A percentile compares a stretch with the other conserved stretches of the same genome.
Conservation (phyloP, 2,797 vertebrate genomes). For the Champsocephalus gunnari region DNA sequence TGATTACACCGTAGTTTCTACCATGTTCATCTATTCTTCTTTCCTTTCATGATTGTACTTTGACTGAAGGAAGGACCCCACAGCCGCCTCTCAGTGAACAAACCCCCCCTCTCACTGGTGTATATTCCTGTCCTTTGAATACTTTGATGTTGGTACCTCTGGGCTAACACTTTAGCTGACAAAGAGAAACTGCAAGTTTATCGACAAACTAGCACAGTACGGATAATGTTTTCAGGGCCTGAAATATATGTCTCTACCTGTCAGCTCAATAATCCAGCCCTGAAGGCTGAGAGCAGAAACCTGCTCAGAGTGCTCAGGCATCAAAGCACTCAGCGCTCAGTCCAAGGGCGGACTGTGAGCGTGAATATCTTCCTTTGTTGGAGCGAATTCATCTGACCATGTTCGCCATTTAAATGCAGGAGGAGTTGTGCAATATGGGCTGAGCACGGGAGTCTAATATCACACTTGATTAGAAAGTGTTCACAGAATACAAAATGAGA, state of each 20-base stretch:
- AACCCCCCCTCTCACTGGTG: conserved; percentile 2
- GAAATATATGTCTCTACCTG: conserved; percentile 17
- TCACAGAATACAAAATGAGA: conserved; percentile 23
- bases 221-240: conserved; percentile 6
- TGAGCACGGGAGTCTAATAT: conserved; percentile 4
- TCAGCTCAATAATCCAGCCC: conserved; percentile 30
- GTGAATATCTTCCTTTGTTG: background rate
- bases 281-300: conserved; percentile 27
- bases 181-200: conserved; percentile 21
- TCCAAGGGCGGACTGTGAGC: background rate
- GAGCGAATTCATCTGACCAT: background rate
- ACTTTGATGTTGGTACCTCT: background rate
- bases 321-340: background rate
- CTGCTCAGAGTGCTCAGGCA: conserved; percentile 15
- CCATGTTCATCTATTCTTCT: background rate
- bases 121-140: conserved; percentile 9
- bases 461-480: conserved; percentile 13
- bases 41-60: background rate
- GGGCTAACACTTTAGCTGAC: conserved; percentile 21
- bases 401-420: conserved; percentile 11
- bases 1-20: background rate
- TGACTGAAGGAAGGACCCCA: background rate
- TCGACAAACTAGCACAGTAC: conserved; percentile 23
- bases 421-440: background rate
- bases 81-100: background rate